These are phyloP conservation scores for Verasper variegatus DNA, from an alignment of 2,113 vertebrate species.

Conservation along the genomic window DNA sequence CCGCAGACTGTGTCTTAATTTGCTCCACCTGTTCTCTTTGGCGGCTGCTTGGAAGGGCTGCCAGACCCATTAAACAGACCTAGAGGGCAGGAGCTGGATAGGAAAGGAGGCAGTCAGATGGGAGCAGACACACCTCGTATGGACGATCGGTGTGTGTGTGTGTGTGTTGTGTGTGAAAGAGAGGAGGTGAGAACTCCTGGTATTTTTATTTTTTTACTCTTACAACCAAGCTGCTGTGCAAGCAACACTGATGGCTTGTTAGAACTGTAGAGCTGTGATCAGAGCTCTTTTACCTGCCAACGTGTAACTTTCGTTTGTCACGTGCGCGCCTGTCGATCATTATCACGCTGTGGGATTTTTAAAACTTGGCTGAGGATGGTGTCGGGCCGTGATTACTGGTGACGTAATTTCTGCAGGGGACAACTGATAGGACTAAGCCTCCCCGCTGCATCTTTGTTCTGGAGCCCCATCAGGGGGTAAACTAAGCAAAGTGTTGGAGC, in stretches of 20 bases:
- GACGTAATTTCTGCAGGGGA: constrained; percentile 57
- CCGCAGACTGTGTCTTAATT: constrained; percentile 83
- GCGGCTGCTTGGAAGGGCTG: constrained; percentile 77
- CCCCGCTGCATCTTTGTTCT: constrained; percentile 64
- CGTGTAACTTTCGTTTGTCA: constrained; percentile 21
- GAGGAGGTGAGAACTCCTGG: not conserved
- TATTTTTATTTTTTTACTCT: constrained; percentile 4
- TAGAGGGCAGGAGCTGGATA: constrained; percentile 79
- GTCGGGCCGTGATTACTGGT: constrained; percentile 44
- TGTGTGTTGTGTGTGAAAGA: constrained; percentile 43
- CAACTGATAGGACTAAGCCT: constrained; percentile 65
- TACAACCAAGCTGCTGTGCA: constrained; percentile 46
- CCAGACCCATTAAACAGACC: constrained; percentile 89
- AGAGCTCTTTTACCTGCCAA: constrained; percentile 21
- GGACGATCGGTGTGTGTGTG: constrained; percentile 58
- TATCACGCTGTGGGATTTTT: constrained; percentile 43
- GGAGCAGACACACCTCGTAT: constrained; percentile 71
- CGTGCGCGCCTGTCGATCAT: constrained; percentile 35
- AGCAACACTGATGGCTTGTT: constrained; percentile 30
- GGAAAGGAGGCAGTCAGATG: constrained; percentile 75
- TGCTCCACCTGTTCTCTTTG: constrained; percentile 83
- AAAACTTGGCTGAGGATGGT: constrained; percentile 41
- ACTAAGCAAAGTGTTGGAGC: constrained; percentile 70
- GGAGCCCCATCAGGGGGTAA: constrained; percentile 64
- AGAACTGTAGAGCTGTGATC: not conserved